Base-by-base conservation (phyloP, 2,113 vertebrate species). In the Colinus virginianus region DNA sequence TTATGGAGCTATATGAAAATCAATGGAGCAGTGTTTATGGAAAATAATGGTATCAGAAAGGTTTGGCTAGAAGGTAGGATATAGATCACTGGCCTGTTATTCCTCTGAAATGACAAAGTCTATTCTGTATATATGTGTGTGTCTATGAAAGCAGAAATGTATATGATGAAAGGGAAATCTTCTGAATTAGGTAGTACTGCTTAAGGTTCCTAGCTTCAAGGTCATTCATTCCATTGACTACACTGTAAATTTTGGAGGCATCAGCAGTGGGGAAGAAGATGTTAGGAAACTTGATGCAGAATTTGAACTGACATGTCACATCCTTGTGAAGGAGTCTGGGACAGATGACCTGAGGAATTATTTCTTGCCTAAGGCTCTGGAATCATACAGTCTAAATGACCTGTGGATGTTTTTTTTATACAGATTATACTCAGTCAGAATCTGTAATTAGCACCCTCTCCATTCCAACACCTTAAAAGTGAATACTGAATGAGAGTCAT, bases 251-350 rank as follows among this genome's bases (percentile, higher is more conserved):
- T 1, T 0, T 21, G 32, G 38, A 7, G 9, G 6, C 17, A 38
- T 32, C 22, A 68, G 3, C 13, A 81, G 22, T 11, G 19, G 18
- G 22, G 38, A 10, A 51, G 25, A 51, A 26, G 25, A 13, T 51
- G 25, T 25, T 51, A 28, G 23, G 16, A 77, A 84, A 30, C 5
- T 9, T 38, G 8, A 3, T 63, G 32, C 13, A 71, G 21, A 1
- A 1, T 58, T 34, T 45, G 22, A 16, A 15, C 25, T 68, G 26
- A 5, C 79, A 6, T 19, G 13, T 74, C 11, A 49, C 0, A 9
- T 42, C 5, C 32, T 72, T 58, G 5, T 43, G 15, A 68, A 62
- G 4, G 14, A 1, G 0, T 13, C 19, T 84, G 49, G 36, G 11
- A 21, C 67, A 25, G 10, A 10, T 63, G 26, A 58, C 53, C 21